Base-by-base conservation (phyloP, 2,888 invertebrate genomes). In the Oxystoma pomonae region DNA sequence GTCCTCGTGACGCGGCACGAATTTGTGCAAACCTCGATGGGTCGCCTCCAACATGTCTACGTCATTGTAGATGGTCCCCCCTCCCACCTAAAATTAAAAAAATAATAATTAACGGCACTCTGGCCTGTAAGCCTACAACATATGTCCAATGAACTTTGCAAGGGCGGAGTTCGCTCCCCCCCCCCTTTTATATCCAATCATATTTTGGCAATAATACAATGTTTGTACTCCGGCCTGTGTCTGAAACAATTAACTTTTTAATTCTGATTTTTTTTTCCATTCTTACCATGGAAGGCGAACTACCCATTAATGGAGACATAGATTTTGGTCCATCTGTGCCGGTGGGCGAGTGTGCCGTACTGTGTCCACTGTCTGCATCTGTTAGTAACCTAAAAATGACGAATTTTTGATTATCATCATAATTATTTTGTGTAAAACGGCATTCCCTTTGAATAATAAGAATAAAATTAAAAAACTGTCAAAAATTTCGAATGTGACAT, bases 1-100 rank as follows among this genome's bases (percentile, higher is more conserved):
- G 74, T 98, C 98, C 68, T 90, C 90, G 80, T 98, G 98, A 65
- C 98, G 85, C 0, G 98, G 96, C 74, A 97, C 87, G 77, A 98
- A 98, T 78, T 96, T 94, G 80, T 98, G 96, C 78, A 98, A 84
- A 5, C 96, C 97, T 75, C 98, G 86, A 78, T 98, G 98, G 20
- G 97, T 97, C 1, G 96, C 95, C 82, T 96, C 96, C 50, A 96
- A 83, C 77, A 80, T 76, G 60, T 80, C 81, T 16, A 79, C 77
- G 55, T 80, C 79, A 66, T 89, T 89, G 73, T 91, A 92, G 1
- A 92, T 90, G 17, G 92, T 86, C n/a, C 89, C 87, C 20, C 87
- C 86, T 35, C 35, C 35, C 35, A 35, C 35, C 35, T 35, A 35
- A 35, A 35, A 35, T 7, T 35, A 3, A 3, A 35, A 35, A 12